Percentiles rank a stretch among this genome's conserved stretches.
These are phyloP conservation scores for Gymnoscelis rufifasciata DNA, from an alignment of 2,888 invertebrate species.

Conservation along the genomic window DNA sequence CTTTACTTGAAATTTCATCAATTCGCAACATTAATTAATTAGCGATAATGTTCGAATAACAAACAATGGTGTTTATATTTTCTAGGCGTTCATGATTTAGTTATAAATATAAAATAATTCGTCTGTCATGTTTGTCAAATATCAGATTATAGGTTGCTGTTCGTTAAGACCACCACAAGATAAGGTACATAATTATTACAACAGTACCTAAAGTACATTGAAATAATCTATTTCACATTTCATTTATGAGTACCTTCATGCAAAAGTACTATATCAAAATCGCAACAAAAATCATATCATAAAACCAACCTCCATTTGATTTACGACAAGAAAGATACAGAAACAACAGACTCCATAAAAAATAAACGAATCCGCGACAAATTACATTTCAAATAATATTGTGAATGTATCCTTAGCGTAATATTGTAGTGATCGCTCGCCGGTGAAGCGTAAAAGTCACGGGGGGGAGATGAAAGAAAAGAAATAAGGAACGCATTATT, in stretches of 20 bases:
- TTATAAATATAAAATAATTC: too few species aligned
- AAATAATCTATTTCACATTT: too few species aligned
- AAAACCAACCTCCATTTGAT: conserved; percentile 15
- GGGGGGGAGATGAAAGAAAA: conserved; percentile 37
- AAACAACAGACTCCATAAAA: conserved; percentile 27
- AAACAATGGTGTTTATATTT: too few species aligned
- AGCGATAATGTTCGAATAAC: too few species aligned
- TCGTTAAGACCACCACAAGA: too few species aligned
- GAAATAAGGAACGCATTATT: conserved; percentile 53
- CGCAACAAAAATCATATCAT: not conserved
- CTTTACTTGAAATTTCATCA: not conserved
- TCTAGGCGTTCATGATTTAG: too few species aligned
- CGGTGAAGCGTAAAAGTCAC: conserved; percentile 45
- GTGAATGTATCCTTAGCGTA: conserved; percentile 42
- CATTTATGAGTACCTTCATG: too few species aligned
- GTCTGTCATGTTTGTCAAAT: too few species aligned
- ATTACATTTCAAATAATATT: conserved; percentile 50
- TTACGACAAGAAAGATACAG: conserved; percentile 18
- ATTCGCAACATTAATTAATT: not conserved
- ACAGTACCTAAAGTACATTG: too few species aligned
- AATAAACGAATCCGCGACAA: conserved; percentile 36
- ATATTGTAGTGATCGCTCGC: conserved; percentile 42
- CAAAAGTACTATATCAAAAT: not conserved
- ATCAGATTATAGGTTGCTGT: too few species aligned
- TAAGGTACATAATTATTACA: too few species aligned